Evolutionary conservation across 2,888 invertebrate species (phyloP).

Genomic region (Sarcophaga subvicina): DNA sequence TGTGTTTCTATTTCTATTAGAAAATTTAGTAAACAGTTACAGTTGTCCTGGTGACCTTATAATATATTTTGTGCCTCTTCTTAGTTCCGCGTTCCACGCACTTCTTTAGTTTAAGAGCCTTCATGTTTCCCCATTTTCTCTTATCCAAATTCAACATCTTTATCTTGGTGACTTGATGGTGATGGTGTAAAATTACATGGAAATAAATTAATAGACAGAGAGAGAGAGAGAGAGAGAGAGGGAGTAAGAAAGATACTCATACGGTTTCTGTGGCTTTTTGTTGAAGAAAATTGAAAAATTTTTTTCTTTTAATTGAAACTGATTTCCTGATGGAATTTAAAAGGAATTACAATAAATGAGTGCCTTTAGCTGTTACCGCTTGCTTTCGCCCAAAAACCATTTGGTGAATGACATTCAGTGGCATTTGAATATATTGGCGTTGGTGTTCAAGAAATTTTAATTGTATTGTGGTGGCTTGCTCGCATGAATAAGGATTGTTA

Average conservation of each 20-base stretch:
- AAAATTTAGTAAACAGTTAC: too few relatives aligned
- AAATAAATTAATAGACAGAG: conserved; percentile 51
- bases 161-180: neutral
- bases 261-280: conserved; percentile 49
- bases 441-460: too few relatives aligned
- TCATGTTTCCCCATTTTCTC: conserved; percentile 6
- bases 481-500: too few relatives aligned
- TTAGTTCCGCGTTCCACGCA: neutral
- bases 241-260: conserved; percentile 10
- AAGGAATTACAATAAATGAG: neutral
- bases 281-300: conserved; percentile 52
- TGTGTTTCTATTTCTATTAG: too few relatives aligned
- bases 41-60: too few relatives aligned
- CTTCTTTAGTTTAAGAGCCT: neutral
- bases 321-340: conserved; percentile 55
- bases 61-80: neutral
- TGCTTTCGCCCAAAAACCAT: too few relatives aligned
- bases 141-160: neutral
- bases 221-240: neutral
- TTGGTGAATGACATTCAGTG: too few relatives aligned
- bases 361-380: neutral
- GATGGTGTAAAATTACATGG: conserved; percentile 33
- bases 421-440: too few relatives aligned
- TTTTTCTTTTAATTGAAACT: conserved; percentile 60
- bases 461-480: neutral